Conservation (phyloP, 2,888 invertebrate species). For the Oscheius myriophilus region DNA sequence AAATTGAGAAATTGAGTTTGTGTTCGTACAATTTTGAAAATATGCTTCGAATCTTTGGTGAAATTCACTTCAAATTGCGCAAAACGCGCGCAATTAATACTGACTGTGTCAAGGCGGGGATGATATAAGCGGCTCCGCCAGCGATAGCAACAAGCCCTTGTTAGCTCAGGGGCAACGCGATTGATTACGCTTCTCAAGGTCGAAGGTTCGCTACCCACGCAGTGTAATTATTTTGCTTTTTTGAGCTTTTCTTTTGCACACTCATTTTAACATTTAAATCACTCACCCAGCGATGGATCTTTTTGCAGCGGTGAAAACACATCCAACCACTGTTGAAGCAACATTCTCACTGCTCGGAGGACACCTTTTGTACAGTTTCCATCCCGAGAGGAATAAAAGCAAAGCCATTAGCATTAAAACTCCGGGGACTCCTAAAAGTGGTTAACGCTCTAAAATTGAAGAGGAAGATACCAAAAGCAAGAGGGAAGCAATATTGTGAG, state of each 20-base stretch:
- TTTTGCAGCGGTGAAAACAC: conserved; percentile 29
- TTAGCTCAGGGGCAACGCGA: too few species aligned
- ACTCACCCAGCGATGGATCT: conserved; percentile 10
- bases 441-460: neutral
- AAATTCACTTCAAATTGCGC: too few species aligned
- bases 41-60: too few species aligned
- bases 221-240: neutral
- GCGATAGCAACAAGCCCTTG: too few species aligned
- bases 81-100: too few species aligned
- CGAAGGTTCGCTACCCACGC: neutral
- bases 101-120: too few species aligned
- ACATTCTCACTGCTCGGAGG: conserved; percentile 61
- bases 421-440: conserved; percentile 60
- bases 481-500: conserved; percentile 67
- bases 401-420: conserved; percentile 67
- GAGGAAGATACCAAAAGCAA: conserved; percentile 70
- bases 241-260: conserved; percentile 20
- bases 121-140: too few species aligned
- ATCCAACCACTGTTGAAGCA: conserved; percentile 41
- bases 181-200: too few species aligned
- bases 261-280: conserved; percentile 27
- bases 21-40: too few species aligned
- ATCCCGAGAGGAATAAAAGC: conserved; percentile 64
- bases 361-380: conserved; percentile 58
- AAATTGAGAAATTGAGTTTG: too few species aligned